Evolutionary conservation across 2,888 invertebrate species (phyloP), one percentile per base, ranked within the genome.

Genomic region (Scaptomyza reducta): DNA sequence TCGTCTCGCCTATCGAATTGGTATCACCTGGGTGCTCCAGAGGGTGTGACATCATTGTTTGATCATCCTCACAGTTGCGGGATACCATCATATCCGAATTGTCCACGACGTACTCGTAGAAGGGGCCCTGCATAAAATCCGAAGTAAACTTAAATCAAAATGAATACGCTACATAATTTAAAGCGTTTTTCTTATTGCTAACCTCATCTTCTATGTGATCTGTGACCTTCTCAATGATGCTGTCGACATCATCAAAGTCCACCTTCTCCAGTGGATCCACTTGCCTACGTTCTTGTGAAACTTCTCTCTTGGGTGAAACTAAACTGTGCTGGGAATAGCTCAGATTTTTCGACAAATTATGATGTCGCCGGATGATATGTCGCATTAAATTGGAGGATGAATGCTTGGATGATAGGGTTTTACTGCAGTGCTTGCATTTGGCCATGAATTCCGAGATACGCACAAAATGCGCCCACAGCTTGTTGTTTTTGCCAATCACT

Each of bases 311-410:
- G 41, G 84, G 87, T 22, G 65, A 49, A 49, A 85, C 58, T 22
- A 86, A 46, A 31, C 87, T 84, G 14, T 86, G 78, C 16, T 86
- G 87, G 1, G 82, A 77, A 41, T 83, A 77, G n/a, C 77, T 80
- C 0, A 83, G 47, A 22, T 76, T 74, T 25, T 84, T 83, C 2
- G 82, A 87, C n/a, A 83, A 70, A 46, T 76, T 84, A 14, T 71
- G 78, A 51, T 87, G 89, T 0, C 89, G 79, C 16, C 86, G 56
- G 4, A 85, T 77, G 7, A 87, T 75, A 55, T 87, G 87, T 0
- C 87, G 69, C 79, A 87, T 87, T 16, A 87, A 54, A 62, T 88
- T 88, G 11, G 86, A 87, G 27, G 86, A 83, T 7, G 86, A 79
- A 38, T 85, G 81, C 54, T 87, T 85, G 6, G 79, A 87, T 22